These are phyloP conservation scores for Uloborus plumipes DNA, from an alignment of 2,888 invertebrate species.

Conservation along the genomic window DNA sequence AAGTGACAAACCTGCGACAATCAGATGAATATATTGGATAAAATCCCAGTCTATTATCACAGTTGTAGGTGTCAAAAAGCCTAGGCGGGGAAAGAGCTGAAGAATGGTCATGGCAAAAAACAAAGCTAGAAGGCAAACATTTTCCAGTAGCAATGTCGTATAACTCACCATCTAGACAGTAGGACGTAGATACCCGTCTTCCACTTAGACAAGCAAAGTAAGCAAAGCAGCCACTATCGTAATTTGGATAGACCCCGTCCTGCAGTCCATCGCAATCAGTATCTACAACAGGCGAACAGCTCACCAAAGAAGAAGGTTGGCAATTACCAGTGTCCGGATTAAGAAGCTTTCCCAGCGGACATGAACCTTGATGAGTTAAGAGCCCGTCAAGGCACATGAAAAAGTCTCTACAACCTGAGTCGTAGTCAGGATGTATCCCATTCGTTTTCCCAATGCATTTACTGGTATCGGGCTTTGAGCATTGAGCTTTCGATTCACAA, in stretches of 20 bases:
- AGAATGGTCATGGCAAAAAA: slow-evolving; percentile 37
- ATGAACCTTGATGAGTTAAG: slow-evolving; percentile 53
- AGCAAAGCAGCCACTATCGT: slow-evolving; percentile 61
- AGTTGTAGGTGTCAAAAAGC: slow-evolving; percentile 41
- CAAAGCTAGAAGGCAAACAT: slow-evolving; percentile 60
- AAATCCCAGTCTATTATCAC: slow-evolving; percentile 55
- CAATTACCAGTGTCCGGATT: slow-evolving; percentile 54
- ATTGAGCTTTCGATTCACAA: slow-evolving; percentile 45
- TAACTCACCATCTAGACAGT: slow-evolving; percentile 52
- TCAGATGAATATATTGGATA: slow-evolving; percentile 57
- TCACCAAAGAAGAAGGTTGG: slow-evolving; percentile 53
- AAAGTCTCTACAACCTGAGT: slow-evolving; percentile 55
- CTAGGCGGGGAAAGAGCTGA: slow-evolving; percentile 14
- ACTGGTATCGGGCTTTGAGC: slow-evolving; percentile 32
- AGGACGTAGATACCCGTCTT: slow-evolving; percentile 28
- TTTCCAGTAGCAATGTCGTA: slow-evolving; percentile 60
- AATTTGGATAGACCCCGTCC: slow-evolving; percentile 63
- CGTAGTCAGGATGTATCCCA: slow-evolving; percentile 60
- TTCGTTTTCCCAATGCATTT: slow-evolving; percentile 51
- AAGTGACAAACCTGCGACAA: slow-evolving; percentile 40
- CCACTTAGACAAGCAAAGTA: slow-evolving; percentile 62
- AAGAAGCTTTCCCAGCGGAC: slow-evolving; percentile 53
- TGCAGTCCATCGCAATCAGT: slow-evolving; percentile 39
- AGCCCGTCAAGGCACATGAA: slow-evolving; percentile 50
- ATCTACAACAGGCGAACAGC: slow-evolving; percentile 49